phyloP scores from a whole-genome alignment of 2,888 invertebrate genomes.

The Unio pictorum region DNA sequence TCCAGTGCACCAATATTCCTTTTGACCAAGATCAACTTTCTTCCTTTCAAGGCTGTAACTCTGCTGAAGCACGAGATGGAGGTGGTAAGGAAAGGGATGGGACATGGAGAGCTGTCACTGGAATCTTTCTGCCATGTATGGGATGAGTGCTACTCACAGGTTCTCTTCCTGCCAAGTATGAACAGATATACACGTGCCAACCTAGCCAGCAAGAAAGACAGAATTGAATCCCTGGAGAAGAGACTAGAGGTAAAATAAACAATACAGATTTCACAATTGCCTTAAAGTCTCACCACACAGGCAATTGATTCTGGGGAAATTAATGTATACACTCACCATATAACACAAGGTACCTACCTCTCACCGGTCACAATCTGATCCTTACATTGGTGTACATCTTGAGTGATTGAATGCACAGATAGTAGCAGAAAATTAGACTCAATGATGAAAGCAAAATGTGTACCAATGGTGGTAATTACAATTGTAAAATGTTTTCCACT shows the following conservation, averaged over 20 bases:
- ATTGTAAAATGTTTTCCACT: no score
- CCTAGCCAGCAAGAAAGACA: conserved; percentile 95
- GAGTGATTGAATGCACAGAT: no score
- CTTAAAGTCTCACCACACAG: neutral
- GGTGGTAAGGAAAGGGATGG: conserved; percentile 92
- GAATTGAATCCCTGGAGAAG: conserved; percentile 93
- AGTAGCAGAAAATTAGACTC: no score
- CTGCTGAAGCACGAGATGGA: conserved; percentile 82
- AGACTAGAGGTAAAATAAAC: conserved; percentile 79
- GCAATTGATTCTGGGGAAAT: no score
- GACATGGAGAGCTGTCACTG: conserved; percentile 91
- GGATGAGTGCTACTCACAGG: conserved; percentile 95
- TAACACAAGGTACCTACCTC: no score
- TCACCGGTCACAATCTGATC: no score
- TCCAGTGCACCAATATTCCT: no score
- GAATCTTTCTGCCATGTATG: conserved; percentile 94
- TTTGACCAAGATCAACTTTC: no score
- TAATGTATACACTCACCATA: no score
- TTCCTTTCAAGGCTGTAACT: conserved; percentile 47
- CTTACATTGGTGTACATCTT: no score
- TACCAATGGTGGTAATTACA: no score
- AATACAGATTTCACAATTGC: neutral
- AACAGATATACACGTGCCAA: conserved; percentile 94
- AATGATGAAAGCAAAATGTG: no score
- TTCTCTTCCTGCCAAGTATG: conserved; percentile 91